These are phyloP conservation scores for Caretta caretta DNA, from an alignment of 2,113 vertebrate species.

Conservation along the genomic window DNA sequence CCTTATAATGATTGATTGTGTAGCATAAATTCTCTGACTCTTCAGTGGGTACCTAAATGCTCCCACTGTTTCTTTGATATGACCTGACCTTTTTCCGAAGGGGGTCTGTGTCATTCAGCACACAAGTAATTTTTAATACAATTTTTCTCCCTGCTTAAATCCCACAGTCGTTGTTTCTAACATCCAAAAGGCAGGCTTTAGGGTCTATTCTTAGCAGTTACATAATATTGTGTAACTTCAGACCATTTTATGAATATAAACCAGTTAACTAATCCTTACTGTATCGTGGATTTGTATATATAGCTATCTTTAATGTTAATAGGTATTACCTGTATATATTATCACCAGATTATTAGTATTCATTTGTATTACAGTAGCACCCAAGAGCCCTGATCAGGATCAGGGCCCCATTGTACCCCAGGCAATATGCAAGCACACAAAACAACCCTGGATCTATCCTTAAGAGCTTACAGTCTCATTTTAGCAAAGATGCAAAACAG, in stretches of 20 bases:
- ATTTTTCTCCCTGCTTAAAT: background rate
- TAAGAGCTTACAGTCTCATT: background rate
- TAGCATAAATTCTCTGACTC: background rate
- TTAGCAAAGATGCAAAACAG: background rate
- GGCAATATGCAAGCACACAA: background rate
- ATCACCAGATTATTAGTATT: background rate
- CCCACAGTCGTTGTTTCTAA: background rate
- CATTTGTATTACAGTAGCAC: background rate
- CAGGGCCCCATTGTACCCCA: background rate
- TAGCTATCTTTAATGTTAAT: background rate
- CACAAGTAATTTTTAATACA: background rate
- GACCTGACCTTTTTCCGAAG: background rate
- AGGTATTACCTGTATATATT: background rate
- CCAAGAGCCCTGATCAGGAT: background rate
- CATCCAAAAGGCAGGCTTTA: background rate
- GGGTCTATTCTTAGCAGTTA: background rate
- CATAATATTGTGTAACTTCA: background rate
- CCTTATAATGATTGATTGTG: background rate
- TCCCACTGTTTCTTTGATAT: background rate
- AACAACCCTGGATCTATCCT: background rate
- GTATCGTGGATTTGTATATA: rapidly evolving
- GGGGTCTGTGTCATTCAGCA: background rate
- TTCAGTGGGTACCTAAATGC: background rate
- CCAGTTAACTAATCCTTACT: background rate
- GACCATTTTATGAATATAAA: background rate